Conservation (phyloP, 2,113 vertebrate species). For the human region DNA sequence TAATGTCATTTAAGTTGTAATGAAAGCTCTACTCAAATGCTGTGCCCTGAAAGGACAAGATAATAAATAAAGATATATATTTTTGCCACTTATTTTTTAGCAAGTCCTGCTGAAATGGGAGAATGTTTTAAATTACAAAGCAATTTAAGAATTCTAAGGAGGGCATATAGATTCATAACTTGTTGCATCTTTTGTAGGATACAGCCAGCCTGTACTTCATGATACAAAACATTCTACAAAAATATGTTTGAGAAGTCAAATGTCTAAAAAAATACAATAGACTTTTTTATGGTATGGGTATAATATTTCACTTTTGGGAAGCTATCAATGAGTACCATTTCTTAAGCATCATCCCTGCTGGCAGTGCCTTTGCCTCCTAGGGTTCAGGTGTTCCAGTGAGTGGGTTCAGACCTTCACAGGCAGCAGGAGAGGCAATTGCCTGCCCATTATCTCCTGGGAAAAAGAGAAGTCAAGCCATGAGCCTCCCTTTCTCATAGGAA, state of each 20-base stretch:
- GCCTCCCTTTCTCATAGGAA: neutral
- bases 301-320: neutral
- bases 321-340: neutral
- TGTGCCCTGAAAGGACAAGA: neutral
- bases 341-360: neutral
- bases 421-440: neutral
- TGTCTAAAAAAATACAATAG: neutral
- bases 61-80: neutral
- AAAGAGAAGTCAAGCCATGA: neutral
- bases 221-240: neutral
- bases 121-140: neutral
- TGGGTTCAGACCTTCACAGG: neutral
- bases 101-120: neutral
- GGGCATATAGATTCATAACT: neutral
- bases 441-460: neutral
- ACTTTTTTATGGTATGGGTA: neutral
- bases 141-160: neutral
- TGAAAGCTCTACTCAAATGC: neutral
- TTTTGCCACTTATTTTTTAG: neutral
- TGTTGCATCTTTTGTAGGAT: neutral
- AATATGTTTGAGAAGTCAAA: neutral
- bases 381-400: neutral
- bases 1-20: neutral
- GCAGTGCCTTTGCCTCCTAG: neutral
- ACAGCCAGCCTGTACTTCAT: neutral